Evolutionary conservation across 2,113 vertebrate genomes (phyloP).

Genomic region (Ardeotis arabs): DNA sequence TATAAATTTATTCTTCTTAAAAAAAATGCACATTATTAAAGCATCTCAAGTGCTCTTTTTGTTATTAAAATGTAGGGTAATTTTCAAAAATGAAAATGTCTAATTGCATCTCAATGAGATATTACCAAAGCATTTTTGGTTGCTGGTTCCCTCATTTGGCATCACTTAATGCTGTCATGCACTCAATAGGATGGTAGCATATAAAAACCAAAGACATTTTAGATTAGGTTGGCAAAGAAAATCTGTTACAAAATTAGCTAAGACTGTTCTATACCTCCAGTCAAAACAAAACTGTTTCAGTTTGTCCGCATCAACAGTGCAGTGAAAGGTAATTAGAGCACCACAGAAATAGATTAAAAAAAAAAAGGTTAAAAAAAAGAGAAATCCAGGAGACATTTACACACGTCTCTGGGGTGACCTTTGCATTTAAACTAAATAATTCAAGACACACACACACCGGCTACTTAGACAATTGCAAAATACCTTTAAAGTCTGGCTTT

Average conservation of each 20-base stretch:
- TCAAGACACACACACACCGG: background rate
- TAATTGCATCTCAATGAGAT: background rate
- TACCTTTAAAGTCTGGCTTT: background rate
- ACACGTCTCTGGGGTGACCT: background rate
- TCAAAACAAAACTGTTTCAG: background rate
- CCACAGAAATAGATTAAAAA: background rate
- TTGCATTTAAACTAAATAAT: background rate
- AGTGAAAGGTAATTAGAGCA: background rate
- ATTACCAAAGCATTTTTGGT: background rate
- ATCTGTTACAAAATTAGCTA: background rate
- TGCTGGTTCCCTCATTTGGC: background rate
- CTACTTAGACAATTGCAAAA: background rate
- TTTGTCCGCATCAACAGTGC: background rate
- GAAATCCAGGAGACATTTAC: slow-evolving; percentile 2
- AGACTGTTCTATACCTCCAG: background rate
- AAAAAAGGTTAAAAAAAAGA: background rate
- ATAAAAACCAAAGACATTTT: background rate
- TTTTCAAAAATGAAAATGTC: background rate
- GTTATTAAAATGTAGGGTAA: background rate
- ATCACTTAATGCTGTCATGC: background rate
- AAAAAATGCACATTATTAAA: background rate
- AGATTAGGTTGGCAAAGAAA: background rate
- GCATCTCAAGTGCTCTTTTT: background rate
- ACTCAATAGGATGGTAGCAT: background rate
- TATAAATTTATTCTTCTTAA: background rate